Evolutionary conservation across 2,113 vertebrate genomes (phyloP).

Genomic region (Butastur rufipennis): DNA sequence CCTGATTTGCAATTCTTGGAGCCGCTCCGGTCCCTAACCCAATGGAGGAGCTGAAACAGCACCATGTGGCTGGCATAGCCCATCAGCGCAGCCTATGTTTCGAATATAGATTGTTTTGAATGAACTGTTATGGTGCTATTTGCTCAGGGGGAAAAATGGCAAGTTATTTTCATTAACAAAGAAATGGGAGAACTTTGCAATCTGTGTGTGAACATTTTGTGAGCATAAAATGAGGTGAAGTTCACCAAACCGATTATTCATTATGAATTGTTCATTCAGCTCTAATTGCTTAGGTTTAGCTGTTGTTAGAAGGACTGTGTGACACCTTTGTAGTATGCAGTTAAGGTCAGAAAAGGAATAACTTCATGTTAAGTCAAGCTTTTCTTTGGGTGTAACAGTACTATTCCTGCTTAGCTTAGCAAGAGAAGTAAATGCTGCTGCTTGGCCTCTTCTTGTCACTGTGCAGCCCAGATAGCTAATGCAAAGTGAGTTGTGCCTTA

Average conservation of each 20-base stretch:
- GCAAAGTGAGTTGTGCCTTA: neutral
- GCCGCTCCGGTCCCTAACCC: rapidly evolving
- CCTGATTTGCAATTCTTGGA: neutral
- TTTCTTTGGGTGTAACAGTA: neutral
- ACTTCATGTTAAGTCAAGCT: neutral
- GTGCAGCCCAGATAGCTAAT: neutral
- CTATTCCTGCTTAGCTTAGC: neutral
- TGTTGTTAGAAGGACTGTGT: neutral
- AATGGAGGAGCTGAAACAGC: neutral
- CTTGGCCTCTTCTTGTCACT: neutral
- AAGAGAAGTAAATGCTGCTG: neutral
- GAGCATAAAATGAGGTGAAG: neutral
- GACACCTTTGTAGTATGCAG: neutral
- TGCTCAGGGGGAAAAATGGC: neutral
- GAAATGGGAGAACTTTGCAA: neutral
- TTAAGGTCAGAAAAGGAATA: constrained; percentile 25
- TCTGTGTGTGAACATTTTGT: neutral
- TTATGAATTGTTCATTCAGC: constrained; percentile 22
- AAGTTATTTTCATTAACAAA: neutral
- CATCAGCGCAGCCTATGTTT: neutral
- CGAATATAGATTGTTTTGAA: neutral
- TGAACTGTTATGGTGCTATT: neutral
- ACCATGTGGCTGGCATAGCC: neutral
- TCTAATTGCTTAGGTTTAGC: constrained; percentile 20
- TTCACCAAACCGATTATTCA: constrained; percentile 1